Conservation (phyloP, 30 jellyfish, hydroid and myxozoan species). For the Turritopsis dohrnii region DNA sequence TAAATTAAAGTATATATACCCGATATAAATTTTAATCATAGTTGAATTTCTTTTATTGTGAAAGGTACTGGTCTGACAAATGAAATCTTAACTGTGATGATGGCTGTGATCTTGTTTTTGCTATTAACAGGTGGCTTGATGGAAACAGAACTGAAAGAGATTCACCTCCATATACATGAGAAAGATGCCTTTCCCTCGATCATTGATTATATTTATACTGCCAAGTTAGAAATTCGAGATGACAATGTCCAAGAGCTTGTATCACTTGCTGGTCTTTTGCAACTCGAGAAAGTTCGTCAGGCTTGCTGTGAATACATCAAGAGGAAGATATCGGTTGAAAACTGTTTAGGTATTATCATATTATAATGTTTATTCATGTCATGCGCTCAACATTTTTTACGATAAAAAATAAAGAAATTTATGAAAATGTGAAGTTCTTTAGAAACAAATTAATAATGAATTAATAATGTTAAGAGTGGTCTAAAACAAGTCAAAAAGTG, state of each 20-base stretch:
- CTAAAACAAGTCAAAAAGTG: too few relatives aligned
- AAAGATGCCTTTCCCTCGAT: conserved; percentile 57
- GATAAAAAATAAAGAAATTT: too few relatives aligned
- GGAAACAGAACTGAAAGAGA: conserved; percentile 62
- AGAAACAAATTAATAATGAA: too few relatives aligned
- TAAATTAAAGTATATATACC: too few relatives aligned
- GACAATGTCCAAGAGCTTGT: conserved; percentile 70
- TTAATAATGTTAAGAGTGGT: too few relatives aligned
- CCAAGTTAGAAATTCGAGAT: conserved; percentile 66
- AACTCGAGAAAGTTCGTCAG: conserved; percentile 60
- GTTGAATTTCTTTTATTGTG: too few relatives aligned
- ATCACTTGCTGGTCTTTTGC: conserved; percentile 76
- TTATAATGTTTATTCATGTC: background rate
- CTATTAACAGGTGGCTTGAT: conserved; percentile 70
- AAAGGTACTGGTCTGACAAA: too few relatives aligned
- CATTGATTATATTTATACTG: conserved; percentile 74
- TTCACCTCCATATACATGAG: conserved; percentile 50
- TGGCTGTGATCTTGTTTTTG: too few relatives aligned
- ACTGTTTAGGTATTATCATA: conserved; percentile 63
- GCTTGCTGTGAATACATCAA: conserved; percentile 95
- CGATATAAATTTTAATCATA: too few relatives aligned
- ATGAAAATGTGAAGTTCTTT: too few relatives aligned
- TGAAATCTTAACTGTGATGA: too few relatives aligned
- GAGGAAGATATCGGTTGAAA: conserved; percentile 70
- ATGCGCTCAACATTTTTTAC: too few relatives aligned